Evolutionary conservation across 2,113 vertebrate genomes (phyloP).

Genomic region (Nothocercus nigrocapillus): DNA sequence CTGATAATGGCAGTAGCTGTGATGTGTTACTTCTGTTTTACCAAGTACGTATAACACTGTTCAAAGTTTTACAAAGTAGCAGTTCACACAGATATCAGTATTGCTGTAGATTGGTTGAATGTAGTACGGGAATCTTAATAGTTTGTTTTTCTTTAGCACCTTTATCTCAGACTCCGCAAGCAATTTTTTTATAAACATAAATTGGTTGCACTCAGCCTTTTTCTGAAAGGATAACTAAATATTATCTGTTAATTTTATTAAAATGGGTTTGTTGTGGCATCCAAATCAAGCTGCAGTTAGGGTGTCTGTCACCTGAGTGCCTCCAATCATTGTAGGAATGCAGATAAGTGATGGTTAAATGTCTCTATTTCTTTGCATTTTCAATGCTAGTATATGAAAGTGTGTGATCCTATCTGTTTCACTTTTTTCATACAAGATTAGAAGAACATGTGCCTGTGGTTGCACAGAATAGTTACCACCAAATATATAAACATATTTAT

Average conservation of each 20-base stretch:
- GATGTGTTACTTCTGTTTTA: slow-evolving; percentile 63
- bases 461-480: neutral
- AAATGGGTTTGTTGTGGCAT: neutral
- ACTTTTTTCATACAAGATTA: neutral
- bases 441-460: neutral
- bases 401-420: neutral
- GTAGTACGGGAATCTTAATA: neutral
- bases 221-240: neutral
- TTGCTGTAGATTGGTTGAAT: neutral
- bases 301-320: neutral
- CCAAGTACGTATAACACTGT: slow-evolving; percentile 62
- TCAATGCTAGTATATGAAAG: neutral
- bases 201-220: neutral
- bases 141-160: neutral
- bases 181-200: neutral
- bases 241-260: neutral
- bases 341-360: neutral
- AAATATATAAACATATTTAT: neutral
- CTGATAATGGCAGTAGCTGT: slow-evolving; percentile 42
- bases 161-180: neutral
- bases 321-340: neutral
- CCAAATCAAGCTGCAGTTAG: neutral
- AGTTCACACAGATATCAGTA: neutral
- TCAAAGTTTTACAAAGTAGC: neutral
- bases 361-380: neutral